A percentile compares a stretch with the other conserved stretches of the same genome.
Evolutionary conservation across 2,113 vertebrate genomes (phyloP).

Genomic region (Psettodes erumei): DNA sequence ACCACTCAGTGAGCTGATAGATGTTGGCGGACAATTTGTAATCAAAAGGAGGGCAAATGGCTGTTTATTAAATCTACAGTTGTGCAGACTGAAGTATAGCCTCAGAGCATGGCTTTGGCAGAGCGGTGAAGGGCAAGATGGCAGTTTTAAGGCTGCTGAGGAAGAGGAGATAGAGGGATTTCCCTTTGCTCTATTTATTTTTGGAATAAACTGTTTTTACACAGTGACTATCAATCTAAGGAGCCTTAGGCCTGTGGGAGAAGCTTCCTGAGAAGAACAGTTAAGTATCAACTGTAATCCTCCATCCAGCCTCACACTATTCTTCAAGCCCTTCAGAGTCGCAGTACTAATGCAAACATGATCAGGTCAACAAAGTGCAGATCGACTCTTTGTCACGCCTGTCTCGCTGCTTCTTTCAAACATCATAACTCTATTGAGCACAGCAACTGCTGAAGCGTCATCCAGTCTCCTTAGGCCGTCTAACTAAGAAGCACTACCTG

Average conservation of each 20-base stretch:
- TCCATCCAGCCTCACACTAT: conserved; percentile 27
- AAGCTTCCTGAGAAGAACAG: conserved; percentile 58
- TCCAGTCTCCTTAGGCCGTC: conserved; percentile 9
- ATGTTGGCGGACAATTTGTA: conserved; percentile 51
- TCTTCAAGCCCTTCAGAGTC: conserved; percentile 56
- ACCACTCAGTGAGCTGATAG: conserved; percentile 53
- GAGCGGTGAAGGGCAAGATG: conserved; percentile 20
- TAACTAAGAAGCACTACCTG: not conserved
- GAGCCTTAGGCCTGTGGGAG: conserved; percentile 40
- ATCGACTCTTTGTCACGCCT: conserved; percentile 7
- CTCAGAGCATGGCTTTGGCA: conserved; percentile 22
- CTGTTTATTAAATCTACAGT: conserved; percentile 64
- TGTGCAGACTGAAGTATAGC: conserved; percentile 32
- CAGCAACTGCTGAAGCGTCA: conserved; percentile 14
- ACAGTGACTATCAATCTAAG: conserved; percentile 52
- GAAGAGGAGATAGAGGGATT: conserved; percentile 44
- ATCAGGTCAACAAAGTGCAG: conserved; percentile 57
- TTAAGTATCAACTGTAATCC: conserved; percentile 32
- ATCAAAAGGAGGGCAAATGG: conserved; percentile 52
- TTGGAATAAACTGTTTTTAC: conserved; percentile 66
- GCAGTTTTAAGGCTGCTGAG: conserved; percentile 31
- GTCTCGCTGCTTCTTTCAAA: conserved; percentile 46
- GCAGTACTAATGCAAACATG: conserved; percentile 54
- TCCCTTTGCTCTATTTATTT: conserved; percentile 69
- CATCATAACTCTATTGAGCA: conserved; percentile 45